phyloP scores from a whole-genome alignment of 2,113 vertebrate genomes.

The Diadophis punctatus region DNA sequence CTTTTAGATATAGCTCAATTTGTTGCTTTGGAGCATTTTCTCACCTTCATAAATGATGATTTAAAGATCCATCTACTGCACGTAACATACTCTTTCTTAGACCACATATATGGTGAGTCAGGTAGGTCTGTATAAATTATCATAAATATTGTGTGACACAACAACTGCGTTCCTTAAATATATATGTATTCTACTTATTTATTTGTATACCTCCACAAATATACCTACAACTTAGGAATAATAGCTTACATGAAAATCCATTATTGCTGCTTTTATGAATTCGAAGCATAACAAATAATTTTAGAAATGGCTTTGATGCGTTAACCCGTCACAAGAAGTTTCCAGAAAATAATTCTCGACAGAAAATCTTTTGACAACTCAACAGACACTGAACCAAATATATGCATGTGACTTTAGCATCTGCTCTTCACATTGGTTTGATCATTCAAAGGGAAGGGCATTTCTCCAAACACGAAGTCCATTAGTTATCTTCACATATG shows the following conservation, averaged over 20 bases:
- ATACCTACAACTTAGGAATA: neutral
- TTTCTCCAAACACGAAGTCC: neutral
- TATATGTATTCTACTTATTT: neutral
- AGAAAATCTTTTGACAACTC: neutral
- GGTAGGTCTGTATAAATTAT: neutral
- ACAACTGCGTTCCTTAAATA: neutral
- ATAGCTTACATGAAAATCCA: neutral
- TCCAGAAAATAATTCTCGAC: neutral
- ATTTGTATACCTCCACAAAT: neutral
- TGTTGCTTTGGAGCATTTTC: neutral
- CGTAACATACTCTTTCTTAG: neutral
- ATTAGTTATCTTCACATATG: neutral
- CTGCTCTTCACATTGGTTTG: neutral
- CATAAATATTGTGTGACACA: neutral
- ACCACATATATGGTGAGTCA: neutral
- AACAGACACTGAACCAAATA: neutral
- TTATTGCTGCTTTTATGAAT: neutral
- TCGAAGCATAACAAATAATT: neutral
- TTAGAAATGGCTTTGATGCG: neutral
- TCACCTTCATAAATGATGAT: neutral
- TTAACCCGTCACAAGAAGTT: neutral
- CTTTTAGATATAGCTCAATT: neutral
- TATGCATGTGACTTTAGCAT: neutral
- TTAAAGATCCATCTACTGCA: neutral
- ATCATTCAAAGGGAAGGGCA: neutral